Base-by-base conservation (phyloP, 1,140 invertebrate species). In the Solenopsis fugax region DNA sequence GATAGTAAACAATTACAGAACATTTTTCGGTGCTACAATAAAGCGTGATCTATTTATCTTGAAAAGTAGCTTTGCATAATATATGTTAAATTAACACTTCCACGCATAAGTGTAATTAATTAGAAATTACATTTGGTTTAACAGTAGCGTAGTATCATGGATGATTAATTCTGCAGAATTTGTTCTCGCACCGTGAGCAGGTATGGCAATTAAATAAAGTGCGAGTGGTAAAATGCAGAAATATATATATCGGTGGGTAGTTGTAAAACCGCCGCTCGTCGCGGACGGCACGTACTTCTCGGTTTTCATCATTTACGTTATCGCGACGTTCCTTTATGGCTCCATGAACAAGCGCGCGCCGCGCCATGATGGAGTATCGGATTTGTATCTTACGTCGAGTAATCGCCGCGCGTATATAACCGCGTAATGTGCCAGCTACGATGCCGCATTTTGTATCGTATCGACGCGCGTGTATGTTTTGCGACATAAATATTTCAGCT, bases 241-340 rank as follows among this genome's bases (percentile, higher is more conserved):
- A 64, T 77, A 64, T 48, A 77, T 76, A 76, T 48, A 45, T 77
- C 5, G 80, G 24, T 60, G n/a, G n/a, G 2, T 29, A 73, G 69
- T 69, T 86, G 52, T 89, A 87, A 89, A 90, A 90, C 88, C 78
- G 34, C 41, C 48, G 81, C 73, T 78, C 65, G 86, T 86, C 81
- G 86, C 13, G 37, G 86, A 16, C 69, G 76, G 89, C 89, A 90
- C 89, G 89, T 90, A 90, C 89, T 84, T 90, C 80, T 88, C 86
- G 86, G 86, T 90, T 90, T 90, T 90, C 89, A 90, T 90, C 89
- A 90, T 90, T 90, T 90, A 90, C 89, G 89, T 90, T 90, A 90
- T 90, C 89, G 80, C 86, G 87, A 86, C 86, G 85, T 86, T 90
- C 89, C 89, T 88, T 90, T 90, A 90, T 90, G 72, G 89, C 81